phyloP scores from a whole-genome alignment of 2,797 vertebrate genomes.

The Hyperoplus immaculatus region DNA sequence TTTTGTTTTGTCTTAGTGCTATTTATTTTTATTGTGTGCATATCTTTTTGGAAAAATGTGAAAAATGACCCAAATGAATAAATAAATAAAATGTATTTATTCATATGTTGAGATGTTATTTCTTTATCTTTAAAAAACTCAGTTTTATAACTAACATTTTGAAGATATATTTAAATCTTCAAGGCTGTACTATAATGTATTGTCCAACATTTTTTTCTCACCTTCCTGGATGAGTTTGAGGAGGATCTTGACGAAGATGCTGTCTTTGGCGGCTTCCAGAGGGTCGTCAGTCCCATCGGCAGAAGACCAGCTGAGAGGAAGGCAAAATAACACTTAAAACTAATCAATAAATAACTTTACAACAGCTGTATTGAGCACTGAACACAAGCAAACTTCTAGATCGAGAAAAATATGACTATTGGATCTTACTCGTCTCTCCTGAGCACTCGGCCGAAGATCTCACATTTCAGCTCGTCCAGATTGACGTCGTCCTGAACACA shows the following conservation, averaged over 20 bases:
- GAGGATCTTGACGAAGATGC: conserved; percentile 94
- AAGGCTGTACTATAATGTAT: neutral
- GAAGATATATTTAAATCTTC: neutral
- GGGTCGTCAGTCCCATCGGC: conserved; percentile 93
- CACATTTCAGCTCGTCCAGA: conserved; percentile 89
- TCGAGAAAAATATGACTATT: conserved; percentile 11
- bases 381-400: neutral
- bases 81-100: too few relatives aligned
- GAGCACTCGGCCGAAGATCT: conserved; percentile 93
- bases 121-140: too few relatives aligned
- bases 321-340: neutral
- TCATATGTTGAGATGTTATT: too few relatives aligned
- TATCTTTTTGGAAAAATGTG: too few relatives aligned
- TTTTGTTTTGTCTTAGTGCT: too few relatives aligned
- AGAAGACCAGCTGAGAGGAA: conserved; percentile 89
- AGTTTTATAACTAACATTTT: neutral
- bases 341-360: neutral
- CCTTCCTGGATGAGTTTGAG: conserved; percentile 95
- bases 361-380: neutral
- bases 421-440: conserved; percentile 90
- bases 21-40: too few relatives aligned
- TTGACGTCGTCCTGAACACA: conserved; percentile 84
- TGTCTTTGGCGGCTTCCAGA: conserved; percentile 93
- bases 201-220: conserved; percentile 55
- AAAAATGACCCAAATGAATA: too few relatives aligned